Base-by-base conservation (phyloP, 2,888 invertebrate species). In the Daptonema setosum region DNA sequence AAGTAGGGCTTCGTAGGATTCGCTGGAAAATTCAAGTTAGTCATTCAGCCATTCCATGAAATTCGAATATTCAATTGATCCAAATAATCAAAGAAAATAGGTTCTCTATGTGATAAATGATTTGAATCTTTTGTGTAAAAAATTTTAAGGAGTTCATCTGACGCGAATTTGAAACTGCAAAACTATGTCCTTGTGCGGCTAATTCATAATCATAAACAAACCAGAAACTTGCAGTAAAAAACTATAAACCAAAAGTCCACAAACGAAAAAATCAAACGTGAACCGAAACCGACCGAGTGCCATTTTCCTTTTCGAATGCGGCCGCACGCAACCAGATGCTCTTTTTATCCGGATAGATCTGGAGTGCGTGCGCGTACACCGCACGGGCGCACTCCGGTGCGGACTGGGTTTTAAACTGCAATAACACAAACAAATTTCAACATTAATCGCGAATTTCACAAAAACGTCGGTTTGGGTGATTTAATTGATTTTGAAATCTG, bases 251-350 rank as follows among this genome's bases (percentile, higher is more conserved):
- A 8, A 35, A 11, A 8, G 8, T 45, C n/a, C 3, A n/a, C 3
- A 8, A 45, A 45, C 8, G 22, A 47, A 3, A n/a, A 5, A 22
- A 47, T 47, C 3, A 47, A 11, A n/a, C 11, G 22, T 11, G 3
- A 5, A 11, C 14, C 11, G n/a, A 24, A 26, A 58, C 62, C 60
- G 52, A 73, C 73, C 71, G 70, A 0, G 86, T 83, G 1, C 97
- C 97, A 70, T 91, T 85, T 64, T 83, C 86, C 69, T 91, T 90
- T 74, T 99, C 97, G 68, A 99, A 83, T 71, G 88, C 86, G 0
- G 95, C 93, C 0, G 97, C 95, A 43, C 88, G 79, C 45, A 93
- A 74, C 97, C 97, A 97, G 65, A 97, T 88, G 1, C 88, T 87
- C 73, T 95, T 95, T 74, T 93, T 95, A 28, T 61, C 60, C 0